phyloP scores from a whole-genome alignment of 2,888 invertebrate genomes.

The Latheticus oryzae region DNA sequence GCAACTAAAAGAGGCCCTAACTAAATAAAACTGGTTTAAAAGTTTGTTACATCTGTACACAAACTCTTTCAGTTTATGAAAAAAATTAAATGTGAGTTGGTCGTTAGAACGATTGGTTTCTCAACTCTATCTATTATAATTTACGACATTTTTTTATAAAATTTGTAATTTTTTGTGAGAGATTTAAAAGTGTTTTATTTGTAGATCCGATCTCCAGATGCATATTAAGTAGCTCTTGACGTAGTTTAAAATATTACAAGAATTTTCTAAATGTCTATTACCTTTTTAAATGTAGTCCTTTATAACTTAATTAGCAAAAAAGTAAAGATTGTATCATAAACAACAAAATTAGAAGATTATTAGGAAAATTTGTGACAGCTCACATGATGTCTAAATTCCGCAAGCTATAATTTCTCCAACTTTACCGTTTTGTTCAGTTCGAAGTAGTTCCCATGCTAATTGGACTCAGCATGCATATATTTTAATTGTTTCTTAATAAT shows the following conservation, averaged over 20 bases:
- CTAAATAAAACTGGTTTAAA: constrained; percentile 24
- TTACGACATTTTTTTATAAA: too few species aligned
- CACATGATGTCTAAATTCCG: neutral
- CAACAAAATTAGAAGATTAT: constrained; percentile 21
- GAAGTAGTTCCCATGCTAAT: constrained; percentile 30
- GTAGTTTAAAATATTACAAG: constrained; percentile 20
- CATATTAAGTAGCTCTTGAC: too few species aligned
- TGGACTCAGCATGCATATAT: constrained; percentile 21
- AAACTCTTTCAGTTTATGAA: constrained; percentile 21
- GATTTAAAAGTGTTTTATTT: too few species aligned
- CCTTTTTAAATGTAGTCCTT: constrained; percentile 9
- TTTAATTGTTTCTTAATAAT: constrained; percentile 36
- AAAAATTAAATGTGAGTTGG: too few species aligned
- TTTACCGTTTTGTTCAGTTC: constrained; percentile 1
- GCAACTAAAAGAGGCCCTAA: constrained; percentile 30
- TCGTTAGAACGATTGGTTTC: too few species aligned
- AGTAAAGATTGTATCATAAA: constrained; percentile 13
- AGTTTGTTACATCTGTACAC: constrained; percentile 26
- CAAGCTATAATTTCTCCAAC: constrained; percentile 18
- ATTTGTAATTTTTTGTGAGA: too few species aligned
- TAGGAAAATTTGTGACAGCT: constrained; percentile 5
- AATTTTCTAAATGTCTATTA: constrained; percentile 17
- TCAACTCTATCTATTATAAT: too few species aligned
- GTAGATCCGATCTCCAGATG: too few species aligned
- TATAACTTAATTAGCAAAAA: constrained; percentile 32